Evolutionary conservation across 2,888 invertebrate species (phyloP), one percentile per base, ranked within the genome.

Genomic region (Microplitis manilae): DNA sequence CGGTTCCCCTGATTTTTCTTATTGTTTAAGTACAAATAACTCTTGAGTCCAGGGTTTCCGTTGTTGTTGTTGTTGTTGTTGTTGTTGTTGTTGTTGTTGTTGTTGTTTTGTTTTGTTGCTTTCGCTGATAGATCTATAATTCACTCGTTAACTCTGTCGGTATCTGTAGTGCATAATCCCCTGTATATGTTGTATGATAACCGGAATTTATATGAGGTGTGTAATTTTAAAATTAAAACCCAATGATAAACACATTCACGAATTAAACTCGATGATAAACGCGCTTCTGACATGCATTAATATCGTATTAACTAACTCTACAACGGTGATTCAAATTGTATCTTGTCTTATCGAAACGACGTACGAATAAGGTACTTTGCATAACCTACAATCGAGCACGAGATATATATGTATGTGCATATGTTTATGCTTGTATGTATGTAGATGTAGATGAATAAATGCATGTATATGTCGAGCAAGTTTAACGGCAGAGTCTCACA

Each of bases 331-430:
- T 50, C 50, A 13, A 50, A 50, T 50, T 64, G 30, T 50, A 30
- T 69, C 13, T 40, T 40, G 40, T 70, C 70, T 76, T 76, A 76
- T 76, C 70, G 64, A 64, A 70, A 76, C 50, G 62, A 39, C 40
- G 65, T 62, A 69, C 69, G 69, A 61, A 62, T 62, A 62, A 61
- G 41, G 64, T 17, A 71, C 65, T 76, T 76, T 71, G 61, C 64
- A 76, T 71, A 76, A 76, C 65, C 70, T 38, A 76, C 59, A 76
- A 76, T 71, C 20, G 20, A 20, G 15, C 15, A 30, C 50, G 65
- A 50, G 9, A 69, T 69, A 69, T 17, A 13, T 70, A 62, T 62
- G 15, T 15, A 62, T 6, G 5, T 17, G n/a, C 8, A 15, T 62
- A 62, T 8, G n/a, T 62, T 17, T 8, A 15, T 62, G n/a, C n/a